Percentiles rank a stretch among this genome's conserved stretches.
phyloP scores from a whole-genome alignment of 2,113 vertebrate species.

The Sterrhoptilus dennistouni region DNA sequence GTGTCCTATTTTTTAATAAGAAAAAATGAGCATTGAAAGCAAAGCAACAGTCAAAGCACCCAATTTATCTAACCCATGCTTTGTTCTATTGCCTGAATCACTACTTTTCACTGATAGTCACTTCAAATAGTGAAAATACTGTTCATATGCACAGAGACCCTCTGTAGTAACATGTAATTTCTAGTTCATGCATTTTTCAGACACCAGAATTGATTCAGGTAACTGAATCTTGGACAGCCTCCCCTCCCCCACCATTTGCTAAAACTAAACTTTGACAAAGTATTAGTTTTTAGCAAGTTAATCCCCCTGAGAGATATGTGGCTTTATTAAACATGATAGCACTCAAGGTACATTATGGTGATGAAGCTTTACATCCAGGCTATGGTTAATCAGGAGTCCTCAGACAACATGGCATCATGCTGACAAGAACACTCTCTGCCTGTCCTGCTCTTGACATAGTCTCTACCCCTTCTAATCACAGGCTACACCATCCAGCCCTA shows the following conservation, averaged over 20 bases:
- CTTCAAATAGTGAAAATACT: background rate
- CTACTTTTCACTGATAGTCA: background rate
- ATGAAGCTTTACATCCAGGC: background rate
- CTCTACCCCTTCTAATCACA: background rate
- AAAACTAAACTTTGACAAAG: background rate
- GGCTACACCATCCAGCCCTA: background rate
- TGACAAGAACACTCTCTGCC: background rate
- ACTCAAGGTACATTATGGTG: background rate
- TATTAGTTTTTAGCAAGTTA: background rate
- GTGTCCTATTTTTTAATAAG: background rate
- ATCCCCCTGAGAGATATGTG: rapidly evolving
- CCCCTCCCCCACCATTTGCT: background rate
- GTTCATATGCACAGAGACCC: background rate
- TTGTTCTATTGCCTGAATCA: background rate
- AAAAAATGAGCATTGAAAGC: background rate
- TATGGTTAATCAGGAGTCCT: background rate
- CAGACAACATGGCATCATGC: background rate
- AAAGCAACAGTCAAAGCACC: background rate
- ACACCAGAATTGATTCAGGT: background rate
- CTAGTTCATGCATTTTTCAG: background rate
- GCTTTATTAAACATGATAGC: background rate
- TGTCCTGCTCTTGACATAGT: background rate
- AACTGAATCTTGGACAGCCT: background rate
- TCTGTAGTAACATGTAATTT: background rate
- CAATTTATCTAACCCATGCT: background rate